Percentiles rank a stretch among this genome's conserved stretches.
phyloP scores from a whole-genome alignment of 2,797 vertebrate species.

The Notoglanidium macrostoma region DNA sequence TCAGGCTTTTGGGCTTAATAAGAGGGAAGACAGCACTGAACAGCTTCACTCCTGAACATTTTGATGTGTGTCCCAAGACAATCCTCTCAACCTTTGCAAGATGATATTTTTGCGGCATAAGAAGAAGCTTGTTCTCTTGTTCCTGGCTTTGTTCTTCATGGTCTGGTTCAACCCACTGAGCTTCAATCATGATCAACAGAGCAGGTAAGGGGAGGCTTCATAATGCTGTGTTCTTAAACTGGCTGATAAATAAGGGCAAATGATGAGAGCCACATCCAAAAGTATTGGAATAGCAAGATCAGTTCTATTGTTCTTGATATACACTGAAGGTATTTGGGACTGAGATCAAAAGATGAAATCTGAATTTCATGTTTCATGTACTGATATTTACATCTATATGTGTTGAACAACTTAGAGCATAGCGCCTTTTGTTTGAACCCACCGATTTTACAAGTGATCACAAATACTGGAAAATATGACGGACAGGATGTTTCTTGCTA shows the following conservation, averaged over 20 bases:
- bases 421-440: not conserved
- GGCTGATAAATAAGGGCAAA: not conserved
- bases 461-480: not conserved
- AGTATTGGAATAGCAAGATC: not conserved
- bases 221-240: not conserved
- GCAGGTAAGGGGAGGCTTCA: conserved; percentile 17
- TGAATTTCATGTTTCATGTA: not conserved
- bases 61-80: not conserved
- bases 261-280: not conserved
- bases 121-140: not conserved
- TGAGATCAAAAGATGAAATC: not conserved
- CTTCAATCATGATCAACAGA: not conserved
- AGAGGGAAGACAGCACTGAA: not conserved
- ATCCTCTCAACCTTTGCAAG: not conserved
- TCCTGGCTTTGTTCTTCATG: not conserved
- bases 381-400: not conserved
- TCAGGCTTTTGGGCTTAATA: not conserved
- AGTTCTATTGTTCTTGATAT: not conserved
- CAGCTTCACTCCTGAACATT: not conserved
- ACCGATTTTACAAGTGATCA: not conserved
- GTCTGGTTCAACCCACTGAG: not conserved
- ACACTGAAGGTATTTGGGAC: not conserved
- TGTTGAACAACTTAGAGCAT: not conserved
- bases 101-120: not conserved
- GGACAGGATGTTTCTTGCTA: not conserved